A percentile compares a stretch with the other conserved stretches of the same genome.
Conservation (phyloP, 2,797 vertebrate species). For the Spheniscus humboldti region DNA sequence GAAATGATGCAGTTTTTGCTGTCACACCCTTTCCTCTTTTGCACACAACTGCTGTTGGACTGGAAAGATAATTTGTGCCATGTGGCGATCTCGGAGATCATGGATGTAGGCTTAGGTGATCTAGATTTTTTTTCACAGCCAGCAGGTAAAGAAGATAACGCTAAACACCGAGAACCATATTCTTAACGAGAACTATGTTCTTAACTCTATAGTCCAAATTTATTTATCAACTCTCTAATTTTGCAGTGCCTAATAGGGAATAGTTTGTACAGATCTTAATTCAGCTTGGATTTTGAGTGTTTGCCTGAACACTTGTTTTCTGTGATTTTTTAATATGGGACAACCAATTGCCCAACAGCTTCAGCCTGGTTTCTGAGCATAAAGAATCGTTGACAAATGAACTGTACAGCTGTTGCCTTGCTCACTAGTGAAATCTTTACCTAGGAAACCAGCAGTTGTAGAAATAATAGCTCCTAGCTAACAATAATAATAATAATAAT, state of each 20-base stretch:
- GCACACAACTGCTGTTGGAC: neutral
- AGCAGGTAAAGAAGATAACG: neutral
- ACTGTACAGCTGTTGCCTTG: neutral
- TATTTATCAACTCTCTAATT: neutral
- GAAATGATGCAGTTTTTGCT: neutral
- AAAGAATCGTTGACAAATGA: neutral
- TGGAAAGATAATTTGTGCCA: neutral
- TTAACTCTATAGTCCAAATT: neutral
- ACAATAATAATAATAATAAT: neutral
- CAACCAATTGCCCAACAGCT: neutral
- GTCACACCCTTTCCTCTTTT: neutral
- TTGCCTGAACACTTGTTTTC: neutral
- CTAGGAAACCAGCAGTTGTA: neutral
- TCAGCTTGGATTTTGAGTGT: neutral
- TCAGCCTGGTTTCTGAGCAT: neutral
- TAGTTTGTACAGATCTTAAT: neutral
- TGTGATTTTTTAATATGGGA: neutral
- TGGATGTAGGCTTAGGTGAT: neutral
- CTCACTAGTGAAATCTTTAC: neutral
- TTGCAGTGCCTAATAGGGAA: neutral
- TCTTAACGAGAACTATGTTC: neutral
- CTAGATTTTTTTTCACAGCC: neutral
- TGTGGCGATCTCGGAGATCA: neutral
- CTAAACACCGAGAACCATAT: neutral
- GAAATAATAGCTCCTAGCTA: neutral